Evolutionary conservation across 1,140 invertebrate species (phyloP), one percentile per base, ranked within the genome.

Genomic region (Mercenaria mercenaria): DNA sequence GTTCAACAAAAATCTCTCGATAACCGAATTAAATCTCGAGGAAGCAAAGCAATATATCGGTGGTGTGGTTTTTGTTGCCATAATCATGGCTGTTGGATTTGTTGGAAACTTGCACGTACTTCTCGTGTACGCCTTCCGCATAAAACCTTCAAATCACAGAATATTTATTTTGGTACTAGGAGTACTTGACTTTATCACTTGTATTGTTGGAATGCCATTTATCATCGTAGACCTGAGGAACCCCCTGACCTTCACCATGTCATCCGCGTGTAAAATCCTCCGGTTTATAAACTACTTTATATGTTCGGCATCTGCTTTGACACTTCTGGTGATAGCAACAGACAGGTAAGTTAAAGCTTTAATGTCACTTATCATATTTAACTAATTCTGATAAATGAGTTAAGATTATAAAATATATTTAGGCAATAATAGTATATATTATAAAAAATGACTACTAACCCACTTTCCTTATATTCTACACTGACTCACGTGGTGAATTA

Each of bases 81-180:
- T 92, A 10, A 52, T 93, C 13, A 91, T 93, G 91, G 34, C 91
- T 18, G 4, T 88, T 74, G 72, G 91, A 81, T 76, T 79, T 86
- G 29, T 81, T 83, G 39, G 91, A 77, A 41, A 92, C 86, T 64
- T 93, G 89, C 88, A 81, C 56, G 59, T 93, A 88, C 69, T 85
- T 92, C 23, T 92, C 88, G 90, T 92, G 52, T 91, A 92, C 64
- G 84, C 72, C 18, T 84, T 79, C 67, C 52, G 69, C 32, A 92
- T 91, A 56, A 91, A 90, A 41, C 76, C 76, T 20, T 91, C 88
- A 47, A 88, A 93, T 41, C 90, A 92, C 0, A 89, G 90, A 10
- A 90, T 67, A 15, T 94, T 92, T 84, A 91, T 94, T 81, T 52
- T 93, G 52, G 81, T 82, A 23, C 89, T 94, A 59, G 91, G 91